phyloP scores from a whole-genome alignment of 1,140 invertebrate species.

The Tetramorium alpestre region DNA sequence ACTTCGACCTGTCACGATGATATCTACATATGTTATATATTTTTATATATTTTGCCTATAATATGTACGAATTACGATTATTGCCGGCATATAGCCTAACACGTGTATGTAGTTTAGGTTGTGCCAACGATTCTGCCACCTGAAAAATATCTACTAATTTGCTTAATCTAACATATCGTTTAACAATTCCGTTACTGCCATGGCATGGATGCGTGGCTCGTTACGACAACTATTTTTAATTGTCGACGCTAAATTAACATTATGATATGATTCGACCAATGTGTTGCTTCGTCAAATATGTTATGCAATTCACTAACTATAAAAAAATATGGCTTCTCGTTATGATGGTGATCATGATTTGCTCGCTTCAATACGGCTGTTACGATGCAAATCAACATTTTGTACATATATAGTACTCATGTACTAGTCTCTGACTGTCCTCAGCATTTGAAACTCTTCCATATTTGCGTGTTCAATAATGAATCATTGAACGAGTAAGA shows the following conservation, averaged over 20 bases:
- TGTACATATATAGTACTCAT: neutral
- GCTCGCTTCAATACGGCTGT: neutral
- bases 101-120: constrained; percentile 68
- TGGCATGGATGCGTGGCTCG: constrained; percentile 11
- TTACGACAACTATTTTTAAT: constrained; percentile 50
- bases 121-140: constrained; percentile 26
- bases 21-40: constrained; percentile 20
- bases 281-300: constrained; percentile 79
- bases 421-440: neutral
- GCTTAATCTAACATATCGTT: constrained; percentile 46
- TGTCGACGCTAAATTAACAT: constrained; percentile 38
- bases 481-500: neutral
- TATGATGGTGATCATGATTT: neutral
- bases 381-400: neutral
- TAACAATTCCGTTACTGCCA: constrained; percentile 51
- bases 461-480: neutral
- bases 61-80: constrained; percentile 47
- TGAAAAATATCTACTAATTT: constrained; percentile 58
- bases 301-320: constrained; percentile 35
- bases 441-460: neutral
- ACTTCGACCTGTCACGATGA: constrained; percentile 58
- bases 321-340: constrained; percentile 9
- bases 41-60: constrained; percentile 43
- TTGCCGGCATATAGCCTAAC: constrained; percentile 34
- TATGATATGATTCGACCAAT: constrained; percentile 75